Conservation (phyloP, 2,113 vertebrate species). For the Ammodytes dubius region DNA sequence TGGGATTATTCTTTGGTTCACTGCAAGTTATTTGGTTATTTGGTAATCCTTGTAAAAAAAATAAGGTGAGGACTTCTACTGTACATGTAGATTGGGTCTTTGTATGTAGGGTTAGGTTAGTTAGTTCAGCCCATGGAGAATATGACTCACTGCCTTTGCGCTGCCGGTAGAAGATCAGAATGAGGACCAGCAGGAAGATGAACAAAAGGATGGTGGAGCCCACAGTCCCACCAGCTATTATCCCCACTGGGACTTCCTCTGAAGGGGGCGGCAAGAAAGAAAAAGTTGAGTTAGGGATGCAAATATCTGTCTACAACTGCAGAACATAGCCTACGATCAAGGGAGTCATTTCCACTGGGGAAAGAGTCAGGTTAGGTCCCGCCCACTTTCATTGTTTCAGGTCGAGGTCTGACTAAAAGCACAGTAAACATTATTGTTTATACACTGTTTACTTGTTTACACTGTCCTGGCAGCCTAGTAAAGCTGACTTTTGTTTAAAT, state of each 20-base stretch:
- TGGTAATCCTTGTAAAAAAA: conserved; percentile 3
- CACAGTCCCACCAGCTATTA: conserved; percentile 91
- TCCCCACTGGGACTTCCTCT: conserved; percentile 93
- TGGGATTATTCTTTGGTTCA: conserved; percentile 4
- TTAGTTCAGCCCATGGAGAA: conserved; percentile 24
- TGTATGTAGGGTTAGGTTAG: too few relatives aligned
- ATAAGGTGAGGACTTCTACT: neutral
- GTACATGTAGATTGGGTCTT: conserved; percentile 10
- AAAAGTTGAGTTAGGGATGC: conserved; percentile 2
- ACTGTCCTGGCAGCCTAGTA: too few relatives aligned
- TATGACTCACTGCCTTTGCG: conserved; percentile 96
- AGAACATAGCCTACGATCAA: neutral
- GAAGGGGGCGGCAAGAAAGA: conserved; percentile 12
- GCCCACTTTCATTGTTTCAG: too few relatives aligned
- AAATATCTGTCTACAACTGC: neutral
- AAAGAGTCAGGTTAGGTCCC: too few relatives aligned
- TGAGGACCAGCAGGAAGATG: conserved; percentile 86
- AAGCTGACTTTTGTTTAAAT: neutral
- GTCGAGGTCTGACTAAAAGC: too few relatives aligned
- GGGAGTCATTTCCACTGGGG: neutral
- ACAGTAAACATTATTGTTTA: too few relatives aligned
- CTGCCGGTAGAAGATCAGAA: conserved; percentile 94
- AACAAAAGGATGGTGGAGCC: conserved; percentile 89
- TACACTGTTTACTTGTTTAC: neutral
- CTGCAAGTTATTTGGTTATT: neutral